Base-by-base conservation (phyloP, 2,888 invertebrate species). In the Ryuthela nishihirai region DNA sequence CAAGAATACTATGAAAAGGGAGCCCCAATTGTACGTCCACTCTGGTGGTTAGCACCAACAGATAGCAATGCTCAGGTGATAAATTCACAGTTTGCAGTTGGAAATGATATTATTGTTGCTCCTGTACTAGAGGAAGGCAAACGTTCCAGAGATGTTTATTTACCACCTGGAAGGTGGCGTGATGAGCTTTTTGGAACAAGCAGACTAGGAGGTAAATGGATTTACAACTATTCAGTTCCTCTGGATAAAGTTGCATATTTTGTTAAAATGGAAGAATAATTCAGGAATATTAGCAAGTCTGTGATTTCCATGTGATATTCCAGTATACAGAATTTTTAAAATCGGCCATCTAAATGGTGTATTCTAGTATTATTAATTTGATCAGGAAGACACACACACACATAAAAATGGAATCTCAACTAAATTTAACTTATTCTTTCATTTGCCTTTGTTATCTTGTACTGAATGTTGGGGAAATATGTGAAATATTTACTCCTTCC, bases 141-240 rank as follows among this genome's bases (percentile, higher is more conserved):
- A 35, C 82, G 83, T 24, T 82, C 84, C 64, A 63, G 92, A 87
- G 68, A 74, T 53, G 87, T 95, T 54, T 93, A 93, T 71, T 78
- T 92, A 24, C 93, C 93, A 0, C 85, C 85, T 23, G 97, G 94
- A 0, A 85, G 90, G 0, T 95, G 95, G 95, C 86, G 85, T 70
- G 92, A 94, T 70, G 91, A 91, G 12, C 87, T 90, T 67, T 89
- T 90, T 72, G 85, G 86, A 0, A 88, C 88, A 21, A 78, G 87
- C 36, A 81, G 89, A 29, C 90, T 91, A 70, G 92, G 93, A 1
- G 89, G 85, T 65, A 81, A 91, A 61, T 92, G 91, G 92, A 86
- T 93, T 71, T 90, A 91, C 71, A 85, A 86, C 69, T 91, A 92
- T 52, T 56, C 58, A 17, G 64, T 67, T 12, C 56, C 62, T 20